Evolutionary conservation across 2,797 vertebrate species (phyloP).

Genomic region (Agapornis canus): DNA sequence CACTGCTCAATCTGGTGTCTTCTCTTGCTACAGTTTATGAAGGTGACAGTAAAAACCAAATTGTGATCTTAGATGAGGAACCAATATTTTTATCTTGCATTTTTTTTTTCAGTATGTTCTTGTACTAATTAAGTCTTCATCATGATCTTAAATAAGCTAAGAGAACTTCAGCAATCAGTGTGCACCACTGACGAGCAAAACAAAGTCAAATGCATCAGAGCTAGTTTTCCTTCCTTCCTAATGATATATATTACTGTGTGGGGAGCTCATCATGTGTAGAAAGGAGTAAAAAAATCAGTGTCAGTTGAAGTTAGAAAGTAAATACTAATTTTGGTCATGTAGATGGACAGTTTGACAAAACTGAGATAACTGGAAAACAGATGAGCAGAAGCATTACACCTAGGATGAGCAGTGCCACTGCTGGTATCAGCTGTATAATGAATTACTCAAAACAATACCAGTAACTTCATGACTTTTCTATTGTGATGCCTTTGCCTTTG

Average conservation of each 20-base stretch:
- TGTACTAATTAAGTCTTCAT: constrained; percentile 20
- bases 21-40: background rate
- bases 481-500: constrained; percentile 63
- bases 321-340: background rate
- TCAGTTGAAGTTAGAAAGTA: background rate
- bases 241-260: background rate
- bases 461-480: constrained; percentile 49
- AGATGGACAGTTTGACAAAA: constrained; percentile 20
- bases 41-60: background rate
- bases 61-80: constrained; percentile 19
- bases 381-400: constrained; percentile 11
- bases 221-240: background rate
- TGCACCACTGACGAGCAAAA: constrained; percentile 16
- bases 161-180: constrained; percentile 27
- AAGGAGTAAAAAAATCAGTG: background rate
- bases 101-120: constrained; percentile 17
- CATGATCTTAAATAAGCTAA: constrained; percentile 29
- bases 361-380: constrained; percentile 38
- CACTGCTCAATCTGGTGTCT: constrained; percentile 18
- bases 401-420: background rate
- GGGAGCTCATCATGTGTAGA: background rate
- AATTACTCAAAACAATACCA: constrained; percentile 30
- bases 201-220: constrained; percentile 63
- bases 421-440: constrained; percentile 39
- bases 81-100: constrained; percentile 25